Evolutionary conservation across 2,888 invertebrate species (phyloP), one percentile per base, ranked within the genome.

Genomic region (Cloeon dipterum): DNA sequence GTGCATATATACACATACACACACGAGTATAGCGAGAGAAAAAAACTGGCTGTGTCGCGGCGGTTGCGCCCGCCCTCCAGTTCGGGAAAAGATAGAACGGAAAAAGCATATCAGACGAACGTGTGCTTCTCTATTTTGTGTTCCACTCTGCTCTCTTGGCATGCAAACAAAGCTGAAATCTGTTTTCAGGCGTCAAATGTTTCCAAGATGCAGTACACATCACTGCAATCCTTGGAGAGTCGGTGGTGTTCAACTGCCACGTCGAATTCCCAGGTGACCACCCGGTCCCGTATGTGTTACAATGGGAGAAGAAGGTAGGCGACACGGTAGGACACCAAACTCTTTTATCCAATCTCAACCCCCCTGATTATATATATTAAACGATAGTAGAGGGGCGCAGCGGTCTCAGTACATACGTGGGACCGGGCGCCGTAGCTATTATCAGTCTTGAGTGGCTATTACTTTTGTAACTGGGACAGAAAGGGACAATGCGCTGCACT

Each of bases 251-350:
- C 70, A 89, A 89, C 68, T 94, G 93, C 66, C 85, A 86, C 66
- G 86, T 93, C 64, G 85, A 88, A 65, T 91, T 89, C 65, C 85
- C 88, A 59, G 82, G 85, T 62, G 82, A 86, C 65, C 77, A 83
- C 64, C 82, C 86, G 57, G 85, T 88, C 67, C 86, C 89, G 64
- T 89, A 89, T 69, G 88, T 93, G 67, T 77, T 93, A 62, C 88
- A 89, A 71, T 94, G 93, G 93, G 85, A 86, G 75, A 93, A 91
- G 78, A 86, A 89, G 82, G 86, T 86, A 81, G 78, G 81, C 77
- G 79, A 81, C 68, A 77, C 78, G 82, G 82, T 82, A 82, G 75
- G 82, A 29, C 36, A 32, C 32, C 8, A 36, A 21, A 29, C 35
- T 35, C 35, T 39, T 37, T 37, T 21, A 26, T 16, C 20, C 13